These are phyloP conservation scores for Choristoneura rosaceana DNA, from an alignment of 2,888 invertebrate genomes.

Conservation along the genomic window DNA sequence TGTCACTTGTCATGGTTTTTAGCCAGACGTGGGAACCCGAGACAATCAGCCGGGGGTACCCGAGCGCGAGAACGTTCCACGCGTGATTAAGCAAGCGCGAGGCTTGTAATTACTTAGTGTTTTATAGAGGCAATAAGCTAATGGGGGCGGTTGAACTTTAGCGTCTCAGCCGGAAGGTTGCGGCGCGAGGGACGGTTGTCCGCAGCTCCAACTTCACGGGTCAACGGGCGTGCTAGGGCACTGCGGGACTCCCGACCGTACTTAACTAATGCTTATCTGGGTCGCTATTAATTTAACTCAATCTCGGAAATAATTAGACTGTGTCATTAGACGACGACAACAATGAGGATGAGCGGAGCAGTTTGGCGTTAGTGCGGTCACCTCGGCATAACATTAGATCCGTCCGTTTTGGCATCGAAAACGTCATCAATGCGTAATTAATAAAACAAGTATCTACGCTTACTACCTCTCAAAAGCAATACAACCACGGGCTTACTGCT, in stretches of 20 bases:
- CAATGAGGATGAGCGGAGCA: neutral
- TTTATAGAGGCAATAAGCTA: slow-evolving; percentile 22
- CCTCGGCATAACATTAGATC: neutral
- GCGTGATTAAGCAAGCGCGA: slow-evolving; percentile 30
- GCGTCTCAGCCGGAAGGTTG: neutral
- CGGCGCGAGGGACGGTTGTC: neutral
- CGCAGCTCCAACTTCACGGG: slow-evolving; percentile 1
- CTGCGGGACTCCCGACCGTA: too few relatives aligned
- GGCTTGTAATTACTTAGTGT: slow-evolving; percentile 31
- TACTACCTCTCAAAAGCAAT: too few relatives aligned
- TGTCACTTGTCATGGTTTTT: neutral
- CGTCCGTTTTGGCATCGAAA: neutral
- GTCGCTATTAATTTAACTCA: neutral
- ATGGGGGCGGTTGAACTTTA: slow-evolving; percentile 20
- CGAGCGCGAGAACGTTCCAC: slow-evolving; percentile 20
- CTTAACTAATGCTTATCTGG: neutral
- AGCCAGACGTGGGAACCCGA: slow-evolving; percentile 19
- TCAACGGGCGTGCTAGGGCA: neutral
- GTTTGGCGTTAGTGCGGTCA: neutral
- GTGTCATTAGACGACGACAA: neutral
- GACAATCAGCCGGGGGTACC: slow-evolving; percentile 25
- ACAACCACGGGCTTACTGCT: too few relatives aligned
- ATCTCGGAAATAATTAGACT: neutral
- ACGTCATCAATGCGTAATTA: neutral
- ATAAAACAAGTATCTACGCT: too few relatives aligned